Evolutionary conservation across 2,113 vertebrate genomes (phyloP).

Genomic region (Tetrao urogallus): DNA sequence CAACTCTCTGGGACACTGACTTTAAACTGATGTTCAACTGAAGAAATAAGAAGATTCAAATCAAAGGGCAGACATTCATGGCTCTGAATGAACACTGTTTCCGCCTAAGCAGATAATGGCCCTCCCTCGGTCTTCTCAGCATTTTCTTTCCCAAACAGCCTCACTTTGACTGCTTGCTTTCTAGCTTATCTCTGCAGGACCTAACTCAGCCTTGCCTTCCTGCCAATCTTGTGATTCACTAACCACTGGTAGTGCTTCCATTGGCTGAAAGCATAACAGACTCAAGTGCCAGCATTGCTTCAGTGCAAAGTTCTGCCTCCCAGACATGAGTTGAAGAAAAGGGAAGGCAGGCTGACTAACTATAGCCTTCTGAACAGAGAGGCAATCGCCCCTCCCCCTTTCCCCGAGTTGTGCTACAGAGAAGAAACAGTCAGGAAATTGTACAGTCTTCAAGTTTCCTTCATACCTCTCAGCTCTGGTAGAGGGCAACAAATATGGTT

Average conservation of each 20-base stretch:
- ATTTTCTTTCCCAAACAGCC: not conserved
- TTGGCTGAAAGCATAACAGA: not conserved
- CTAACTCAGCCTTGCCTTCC: not conserved
- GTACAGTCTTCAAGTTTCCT: not conserved
- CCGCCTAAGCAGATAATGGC: not conserved
- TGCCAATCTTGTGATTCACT: not conserved
- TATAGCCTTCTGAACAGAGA: not conserved
- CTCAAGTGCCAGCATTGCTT: not conserved
- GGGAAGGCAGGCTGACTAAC: not conserved
- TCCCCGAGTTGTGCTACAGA: not conserved
- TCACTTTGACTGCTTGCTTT: not conserved
- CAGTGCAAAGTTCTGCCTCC: not conserved
- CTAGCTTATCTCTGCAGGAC: not conserved
- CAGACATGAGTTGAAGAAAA: not conserved
- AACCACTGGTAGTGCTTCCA: not conserved
- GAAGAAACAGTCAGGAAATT: not conserved
- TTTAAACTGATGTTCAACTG: not conserved
- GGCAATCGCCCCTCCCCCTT: not conserved
- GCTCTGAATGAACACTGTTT: not conserved
- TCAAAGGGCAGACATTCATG: not conserved
- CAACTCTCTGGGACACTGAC: not conserved
- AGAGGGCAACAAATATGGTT: fast-evolving
- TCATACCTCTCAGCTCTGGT: not conserved
- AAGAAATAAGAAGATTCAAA: not conserved
- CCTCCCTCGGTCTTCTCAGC: not conserved